A percentile compares a stretch with the other conserved stretches of the same genome.
Conservation (phyloP, 2,888 invertebrate genomes). For the Melinopterus prodromus region DNA sequence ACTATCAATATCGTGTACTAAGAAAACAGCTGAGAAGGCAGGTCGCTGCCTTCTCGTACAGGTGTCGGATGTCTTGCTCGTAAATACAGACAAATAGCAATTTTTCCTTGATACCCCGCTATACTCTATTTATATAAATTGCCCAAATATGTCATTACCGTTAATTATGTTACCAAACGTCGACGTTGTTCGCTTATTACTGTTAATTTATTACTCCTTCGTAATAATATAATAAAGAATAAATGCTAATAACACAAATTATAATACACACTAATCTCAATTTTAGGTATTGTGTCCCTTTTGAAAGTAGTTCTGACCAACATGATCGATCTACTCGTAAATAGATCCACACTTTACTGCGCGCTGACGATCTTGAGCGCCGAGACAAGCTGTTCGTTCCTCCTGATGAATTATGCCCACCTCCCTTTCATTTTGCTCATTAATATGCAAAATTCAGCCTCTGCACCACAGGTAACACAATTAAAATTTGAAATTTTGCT, state of each 20-base stretch:
- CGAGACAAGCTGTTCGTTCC: slow-evolving; percentile 53
- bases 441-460: slow-evolving; percentile 55
- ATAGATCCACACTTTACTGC: slow-evolving; percentile 48
- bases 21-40: too few species aligned
- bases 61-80: too few species aligned
- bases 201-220: too few species aligned
- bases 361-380: slow-evolving; percentile 48
- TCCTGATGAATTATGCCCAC: slow-evolving; percentile 55
- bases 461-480: slow-evolving; percentile 59
- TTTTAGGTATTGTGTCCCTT: slow-evolving; percentile 30
- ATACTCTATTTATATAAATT: too few species aligned
- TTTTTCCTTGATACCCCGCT: too few species aligned
- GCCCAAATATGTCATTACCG: too few species aligned
- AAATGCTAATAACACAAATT: too few species aligned
- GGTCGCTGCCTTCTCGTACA: too few species aligned
- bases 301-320: slow-evolving; percentile 34
- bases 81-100: too few species aligned
- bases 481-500: slow-evolving; percentile 17
- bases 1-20: too few species aligned
- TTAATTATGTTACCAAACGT: too few species aligned
- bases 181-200: too few species aligned
- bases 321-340: slow-evolving; percentile 38
- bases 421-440: slow-evolving; percentile 56
- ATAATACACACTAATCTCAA: neutral
- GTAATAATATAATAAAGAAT: neutral